Evolutionary conservation across 1,140 invertebrate species (phyloP).

Genomic region (Hylyphantes graminicola): DNA sequence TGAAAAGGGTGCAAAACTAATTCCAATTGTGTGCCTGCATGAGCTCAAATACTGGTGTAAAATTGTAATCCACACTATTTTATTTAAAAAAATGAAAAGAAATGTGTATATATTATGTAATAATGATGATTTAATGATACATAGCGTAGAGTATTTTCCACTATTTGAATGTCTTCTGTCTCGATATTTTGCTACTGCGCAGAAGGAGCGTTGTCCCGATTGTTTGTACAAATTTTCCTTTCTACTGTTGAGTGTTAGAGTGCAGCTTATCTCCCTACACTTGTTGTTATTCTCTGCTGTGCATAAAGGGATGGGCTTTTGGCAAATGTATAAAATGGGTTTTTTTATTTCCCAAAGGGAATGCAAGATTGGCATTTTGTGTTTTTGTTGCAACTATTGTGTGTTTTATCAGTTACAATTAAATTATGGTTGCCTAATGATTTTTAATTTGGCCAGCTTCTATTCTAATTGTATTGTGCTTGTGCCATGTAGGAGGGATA

Average conservation of each 20-base stretch:
- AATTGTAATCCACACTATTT: conserved; percentile 47
- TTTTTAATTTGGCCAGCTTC: too few species aligned
- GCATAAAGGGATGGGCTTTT: conserved; percentile 3
- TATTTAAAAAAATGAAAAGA: conserved; percentile 36
- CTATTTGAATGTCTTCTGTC: conserved; percentile 46
- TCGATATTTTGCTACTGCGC: conserved; percentile 46
- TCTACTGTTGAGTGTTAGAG: conserved; percentile 53
- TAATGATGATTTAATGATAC: conserved; percentile 24
- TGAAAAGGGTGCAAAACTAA: conserved; percentile 20
- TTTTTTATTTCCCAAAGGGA: too few species aligned
- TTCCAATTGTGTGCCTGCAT: conserved; percentile 46
- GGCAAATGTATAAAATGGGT: not conserved
- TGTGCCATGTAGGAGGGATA: too few species aligned
- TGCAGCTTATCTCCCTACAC: conserved; percentile 27
- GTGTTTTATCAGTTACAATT: too few species aligned
- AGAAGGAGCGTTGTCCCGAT: conserved; percentile 7
- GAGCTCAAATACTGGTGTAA: conserved; percentile 50
- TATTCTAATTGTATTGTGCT: too few species aligned
- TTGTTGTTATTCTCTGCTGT: conserved; percentile 36
- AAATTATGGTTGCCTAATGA: too few species aligned
- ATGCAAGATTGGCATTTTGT: too few species aligned
- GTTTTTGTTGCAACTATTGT: too few species aligned
- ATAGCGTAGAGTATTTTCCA: conserved; percentile 48
- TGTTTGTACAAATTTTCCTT: conserved; percentile 44
- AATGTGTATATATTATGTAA: conserved; percentile 52